Evolutionary conservation across 1,140 invertebrate genomes (phyloP).

Genomic region (Mactra quadrangularis): DNA sequence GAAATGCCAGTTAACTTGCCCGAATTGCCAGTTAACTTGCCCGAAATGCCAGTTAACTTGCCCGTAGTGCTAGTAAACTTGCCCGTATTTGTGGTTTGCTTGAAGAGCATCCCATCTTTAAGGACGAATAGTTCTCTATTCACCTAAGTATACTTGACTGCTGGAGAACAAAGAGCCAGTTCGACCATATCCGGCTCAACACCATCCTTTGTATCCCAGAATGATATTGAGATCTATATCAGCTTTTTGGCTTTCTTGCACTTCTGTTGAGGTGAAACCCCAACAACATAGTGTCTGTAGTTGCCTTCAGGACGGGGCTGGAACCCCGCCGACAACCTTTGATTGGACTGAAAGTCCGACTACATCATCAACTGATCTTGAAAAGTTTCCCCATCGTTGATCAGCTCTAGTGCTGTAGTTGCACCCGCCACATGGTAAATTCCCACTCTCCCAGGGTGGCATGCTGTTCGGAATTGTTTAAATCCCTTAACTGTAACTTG

Average conservation of each 20-base stretch:
- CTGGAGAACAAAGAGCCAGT: neutral
- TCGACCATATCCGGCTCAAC: neutral
- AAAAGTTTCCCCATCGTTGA: neutral
- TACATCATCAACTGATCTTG: neutral
- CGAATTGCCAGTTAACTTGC: neutral
- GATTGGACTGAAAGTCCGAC: neutral
- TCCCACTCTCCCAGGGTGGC: neutral
- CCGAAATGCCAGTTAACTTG: neutral
- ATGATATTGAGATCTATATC: neutral
- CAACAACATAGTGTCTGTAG: neutral
- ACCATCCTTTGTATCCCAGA: neutral
- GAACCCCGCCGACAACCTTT: neutral
- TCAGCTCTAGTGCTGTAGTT: neutral
- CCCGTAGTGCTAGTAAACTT: neutral
- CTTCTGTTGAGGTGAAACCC: too few species aligned
- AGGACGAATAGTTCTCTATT: neutral
- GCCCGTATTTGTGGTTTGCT: neutral
- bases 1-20: neutral
- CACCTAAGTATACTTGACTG: neutral
- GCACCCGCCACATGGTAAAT: slow-evolving; percentile 28
- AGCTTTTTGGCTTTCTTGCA: neutral
- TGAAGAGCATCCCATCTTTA: neutral
- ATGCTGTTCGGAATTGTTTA: neutral
- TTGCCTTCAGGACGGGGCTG: neutral
- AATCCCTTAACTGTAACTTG: too few species aligned